Evolutionary conservation across 2,797 vertebrate species (phyloP), one percentile per base, ranked within the genome.

Genomic region (Morelia viridis): DNA sequence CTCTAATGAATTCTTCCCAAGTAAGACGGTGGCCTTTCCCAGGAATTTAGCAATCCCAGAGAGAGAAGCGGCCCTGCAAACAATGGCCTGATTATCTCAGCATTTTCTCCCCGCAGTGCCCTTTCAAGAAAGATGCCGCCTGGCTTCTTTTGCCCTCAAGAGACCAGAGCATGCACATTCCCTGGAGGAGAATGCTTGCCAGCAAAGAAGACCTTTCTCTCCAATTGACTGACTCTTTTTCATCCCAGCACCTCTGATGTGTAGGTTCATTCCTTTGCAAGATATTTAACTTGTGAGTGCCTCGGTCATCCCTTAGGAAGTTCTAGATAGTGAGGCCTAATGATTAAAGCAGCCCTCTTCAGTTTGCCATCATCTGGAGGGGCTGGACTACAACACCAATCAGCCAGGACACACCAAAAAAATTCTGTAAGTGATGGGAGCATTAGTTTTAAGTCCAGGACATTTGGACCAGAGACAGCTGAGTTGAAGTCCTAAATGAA

Each of bases 91-190:
- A 92, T 92, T 92, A 92, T 89, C 58, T 89, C 15, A 28, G 60
- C 85, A 76, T 87, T 87, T 80, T 80, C 90, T 80, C 41, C 65
- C 87, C 11, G 60, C 57, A 31, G 56, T 92, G 87, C 58, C 86
- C 87, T 88, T 92, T 92, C 87, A 88, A 92, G 31, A 35, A 92
- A 92, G 91, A 76, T 92, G 87, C 91, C 22, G 60, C 65, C 71
- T 87, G 64, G 31, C 83, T 91, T 84, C 62, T 10, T 56, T 92
- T 92, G 87, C 87, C 87, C 91, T 92, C 61, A 83, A 87, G 91
- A 91, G 86, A 88, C 68, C 80, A 83, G 87, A 88, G 91, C 31
- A 3, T 9, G 31, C 50, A 62, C 50, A 26, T 50, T 85, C 90
- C 35, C 58, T 13, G 58, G 9, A 64, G 46, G 22, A 28, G 58